These are phyloP conservation scores for Pandion haliaetus DNA, from an alignment of 2,113 vertebrate genomes.

Conservation along the genomic window DNA sequence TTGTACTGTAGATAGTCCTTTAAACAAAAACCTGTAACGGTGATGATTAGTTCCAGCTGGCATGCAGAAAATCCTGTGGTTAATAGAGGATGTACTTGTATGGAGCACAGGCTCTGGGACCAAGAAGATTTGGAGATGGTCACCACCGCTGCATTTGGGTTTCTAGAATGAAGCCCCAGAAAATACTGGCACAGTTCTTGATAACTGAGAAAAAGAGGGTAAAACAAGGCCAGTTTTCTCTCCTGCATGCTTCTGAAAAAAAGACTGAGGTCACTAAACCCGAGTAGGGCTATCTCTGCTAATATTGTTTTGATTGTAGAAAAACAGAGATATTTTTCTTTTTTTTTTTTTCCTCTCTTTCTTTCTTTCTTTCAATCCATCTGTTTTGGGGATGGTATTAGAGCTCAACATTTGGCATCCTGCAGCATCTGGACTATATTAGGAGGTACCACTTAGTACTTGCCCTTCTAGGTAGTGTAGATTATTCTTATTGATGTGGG, in stretches of 20 bases:
- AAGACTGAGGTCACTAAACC: neutral
- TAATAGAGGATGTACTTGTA: neutral
- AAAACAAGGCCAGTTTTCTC: neutral
- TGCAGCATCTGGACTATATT: neutral
- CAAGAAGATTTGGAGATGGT: neutral
- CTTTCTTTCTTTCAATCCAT: neutral
- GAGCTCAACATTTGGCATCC: neutral
- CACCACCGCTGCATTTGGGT: neutral
- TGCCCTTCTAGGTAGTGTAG: neutral
- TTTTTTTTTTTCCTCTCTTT: no score
- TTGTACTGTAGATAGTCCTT: neutral
- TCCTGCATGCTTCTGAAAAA: neutral
- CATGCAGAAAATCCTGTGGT: neutral
- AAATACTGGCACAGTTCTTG: neutral
- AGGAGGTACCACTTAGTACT: neutral
- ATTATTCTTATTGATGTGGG: neutral
- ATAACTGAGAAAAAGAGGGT: neutral
- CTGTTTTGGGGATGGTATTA: neutral
- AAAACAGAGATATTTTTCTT: neutral
- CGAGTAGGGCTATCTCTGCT: neutral
- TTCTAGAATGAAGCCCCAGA: neutral
- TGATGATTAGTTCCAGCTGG: constrained; percentile 37
- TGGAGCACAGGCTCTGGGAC: neutral
- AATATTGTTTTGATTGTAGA: neutral
- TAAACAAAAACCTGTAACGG: constrained; percentile 47